Percentiles rank a stretch among this genome's conserved stretches.
Evolutionary conservation across 2,797 vertebrate species (phyloP).

Genomic region (Liasis olivaceus): DNA sequence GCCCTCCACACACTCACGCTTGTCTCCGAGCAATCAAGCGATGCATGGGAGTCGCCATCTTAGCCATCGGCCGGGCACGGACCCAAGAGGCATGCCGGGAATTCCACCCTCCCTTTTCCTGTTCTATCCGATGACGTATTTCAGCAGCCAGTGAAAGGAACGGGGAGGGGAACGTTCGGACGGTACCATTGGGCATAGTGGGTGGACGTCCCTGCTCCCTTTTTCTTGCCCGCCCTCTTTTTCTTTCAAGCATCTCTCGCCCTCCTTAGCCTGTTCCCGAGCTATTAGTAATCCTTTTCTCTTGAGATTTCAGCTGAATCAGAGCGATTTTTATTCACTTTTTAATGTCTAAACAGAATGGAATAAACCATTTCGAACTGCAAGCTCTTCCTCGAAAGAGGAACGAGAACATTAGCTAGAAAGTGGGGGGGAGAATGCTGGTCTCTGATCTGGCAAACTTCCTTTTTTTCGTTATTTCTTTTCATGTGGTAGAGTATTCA

Average conservation of each 20-base stretch:
- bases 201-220: too few relatives aligned
- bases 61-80: conserved; percentile 53
- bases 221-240: background rate
- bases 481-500: background rate
- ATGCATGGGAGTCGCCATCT: conserved; percentile 99
- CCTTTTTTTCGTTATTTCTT: background rate
- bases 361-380: background rate
- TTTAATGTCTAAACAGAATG: background rate
- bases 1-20: conserved; percentile 82
- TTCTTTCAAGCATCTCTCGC: too few relatives aligned
- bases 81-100: conserved; percentile 59
- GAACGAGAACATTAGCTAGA: background rate
- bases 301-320: background rate
- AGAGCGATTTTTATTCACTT: background rate
- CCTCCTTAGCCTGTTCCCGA: background rate
- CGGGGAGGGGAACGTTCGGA: background rate
- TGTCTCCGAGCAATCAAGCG: conserved; percentile 91
- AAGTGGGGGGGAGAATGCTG: background rate
- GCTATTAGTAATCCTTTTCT: background rate
- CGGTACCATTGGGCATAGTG: background rate
- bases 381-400: background rate
- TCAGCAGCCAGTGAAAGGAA: too few relatives aligned
- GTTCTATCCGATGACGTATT: background rate
- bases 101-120: background rate
- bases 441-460: background rate